A percentile compares a stretch with the other conserved stretches of the same genome.
Conservation (phyloP, 2,113 vertebrate species). For the Corythoichthys haematopterus region DNA sequence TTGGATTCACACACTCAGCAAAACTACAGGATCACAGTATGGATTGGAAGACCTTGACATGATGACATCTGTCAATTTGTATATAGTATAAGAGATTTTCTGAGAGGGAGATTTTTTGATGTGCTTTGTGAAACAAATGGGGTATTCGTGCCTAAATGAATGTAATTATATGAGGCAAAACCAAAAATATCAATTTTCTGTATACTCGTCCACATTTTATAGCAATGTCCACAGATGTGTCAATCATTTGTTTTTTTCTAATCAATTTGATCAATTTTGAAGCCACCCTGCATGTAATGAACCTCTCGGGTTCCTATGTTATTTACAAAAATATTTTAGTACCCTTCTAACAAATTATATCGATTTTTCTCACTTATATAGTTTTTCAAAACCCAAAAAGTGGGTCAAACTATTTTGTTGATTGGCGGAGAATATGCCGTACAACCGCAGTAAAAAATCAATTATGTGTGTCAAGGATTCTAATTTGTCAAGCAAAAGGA, state of each 20-base stretch:
- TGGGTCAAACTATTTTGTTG: not conserved
- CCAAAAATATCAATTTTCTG: not conserved
- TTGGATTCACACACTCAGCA: not conserved
- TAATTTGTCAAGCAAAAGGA: too few species aligned
- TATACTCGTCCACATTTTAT: too few species aligned
- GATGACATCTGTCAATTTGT: not conserved
- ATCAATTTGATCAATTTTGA: not conserved
- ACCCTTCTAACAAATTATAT: not conserved
- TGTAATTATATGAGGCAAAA: not conserved
- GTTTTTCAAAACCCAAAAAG: too few species aligned
- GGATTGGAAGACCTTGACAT: not conserved
- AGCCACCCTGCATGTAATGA: not conserved
- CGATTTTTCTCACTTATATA: too few species aligned
- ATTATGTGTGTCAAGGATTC: not conserved
- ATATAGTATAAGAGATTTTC: not conserved
- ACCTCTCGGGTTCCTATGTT: not conserved
- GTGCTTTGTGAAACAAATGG: not conserved
- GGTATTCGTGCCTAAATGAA: not conserved
- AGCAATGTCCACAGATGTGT: not conserved
- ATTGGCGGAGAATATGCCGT: not conserved
- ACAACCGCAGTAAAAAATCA: not conserved
- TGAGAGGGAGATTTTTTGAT: not conserved
- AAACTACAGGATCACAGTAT: not conserved
- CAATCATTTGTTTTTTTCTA: not conserved
- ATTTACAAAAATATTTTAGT: not conserved